Conservation (phyloP, 2,888 invertebrate genomes). For the Callinectes sapidus region DNA sequence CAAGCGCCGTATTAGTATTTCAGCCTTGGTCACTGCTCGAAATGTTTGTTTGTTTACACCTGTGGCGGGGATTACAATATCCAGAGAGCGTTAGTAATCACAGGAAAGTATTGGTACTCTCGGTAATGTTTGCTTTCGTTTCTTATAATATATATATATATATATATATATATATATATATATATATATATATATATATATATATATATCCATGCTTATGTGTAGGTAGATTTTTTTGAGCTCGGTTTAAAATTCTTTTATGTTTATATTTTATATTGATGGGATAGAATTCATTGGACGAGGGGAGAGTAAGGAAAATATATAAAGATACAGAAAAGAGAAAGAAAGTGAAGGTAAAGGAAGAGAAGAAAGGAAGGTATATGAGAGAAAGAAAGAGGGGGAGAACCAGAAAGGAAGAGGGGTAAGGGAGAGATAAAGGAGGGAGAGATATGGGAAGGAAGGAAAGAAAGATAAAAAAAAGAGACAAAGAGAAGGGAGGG, state of each 20-base stretch:
- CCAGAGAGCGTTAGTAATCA: neutral
- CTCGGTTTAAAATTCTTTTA: too few relatives aligned
- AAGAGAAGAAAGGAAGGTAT: neutral
- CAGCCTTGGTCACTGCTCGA: neutral
- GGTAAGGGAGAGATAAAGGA: neutral
- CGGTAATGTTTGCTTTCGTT: neutral
- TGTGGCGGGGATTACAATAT: neutral
- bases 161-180: neutral
- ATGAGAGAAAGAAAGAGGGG: neutral
- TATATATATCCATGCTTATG: neutral
- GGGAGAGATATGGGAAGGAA: neutral
- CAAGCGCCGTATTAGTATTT: neutral
- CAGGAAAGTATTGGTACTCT: neutral
- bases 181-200: neutral
- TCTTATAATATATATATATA: neutral
- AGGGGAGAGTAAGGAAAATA: neutral
- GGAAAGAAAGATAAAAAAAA: neutral
- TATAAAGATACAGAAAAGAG: too few relatives aligned
- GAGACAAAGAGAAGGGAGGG: neutral
- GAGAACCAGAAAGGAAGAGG: neutral
- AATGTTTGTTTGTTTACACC: neutral
- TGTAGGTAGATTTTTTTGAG: neutral
- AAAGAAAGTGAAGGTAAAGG: too few relatives aligned
- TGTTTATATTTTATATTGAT: neutral
- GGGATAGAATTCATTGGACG: neutral